Base-by-base conservation (phyloP, 2,113 vertebrate genomes). In the Aythya baeri region DNA sequence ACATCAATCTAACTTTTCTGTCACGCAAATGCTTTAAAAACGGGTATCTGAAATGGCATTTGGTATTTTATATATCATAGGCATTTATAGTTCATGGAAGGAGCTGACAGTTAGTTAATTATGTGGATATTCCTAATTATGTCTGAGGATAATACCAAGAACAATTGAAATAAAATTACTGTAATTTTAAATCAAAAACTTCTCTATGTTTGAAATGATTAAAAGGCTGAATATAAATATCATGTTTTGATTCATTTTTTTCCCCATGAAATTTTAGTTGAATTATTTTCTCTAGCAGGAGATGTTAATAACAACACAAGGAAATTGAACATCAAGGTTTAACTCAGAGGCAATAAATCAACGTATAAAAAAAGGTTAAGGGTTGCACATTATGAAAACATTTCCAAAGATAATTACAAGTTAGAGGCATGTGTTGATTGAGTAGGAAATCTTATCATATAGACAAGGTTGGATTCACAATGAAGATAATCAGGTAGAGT, bases 261-360 rank as follows among this genome's bases (percentile, higher is more conserved):
- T 91, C 88, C 79, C 88, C 79, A 52, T 88, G 90, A 88, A 95
- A 90, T 94, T 90, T 90, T 41, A 12, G 43, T 11, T 2, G 73
- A 82, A 84, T 89, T 70, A 54, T 94, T 95, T 88, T 93, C 83
- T 67, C 36, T 77, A 54, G 76, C 68, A 82, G 87, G 79, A 74
- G 76, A 92, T 74, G 88, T 74, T 93, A 91, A 92, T 95, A 92
- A 67, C 82, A 74, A 27, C 36, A 10, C 50, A 11, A 75, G 85
- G 94, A 94, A 96, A 95, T 93, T 90, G 90, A 93, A 90, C 80
- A 96, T 86, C 88, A 80, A 16, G 76, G 85, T 88, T 95, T 83
- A 71, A 94, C 90, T 91, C 3, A 2, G 77, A 95, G 90, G 83
- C 70, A 94, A 91, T 95, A 96, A 96, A 96, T 96, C 96, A 96